phyloP scores from a whole-genome alignment of 2,797 vertebrate species.

The Sebastes taczanowskii region DNA sequence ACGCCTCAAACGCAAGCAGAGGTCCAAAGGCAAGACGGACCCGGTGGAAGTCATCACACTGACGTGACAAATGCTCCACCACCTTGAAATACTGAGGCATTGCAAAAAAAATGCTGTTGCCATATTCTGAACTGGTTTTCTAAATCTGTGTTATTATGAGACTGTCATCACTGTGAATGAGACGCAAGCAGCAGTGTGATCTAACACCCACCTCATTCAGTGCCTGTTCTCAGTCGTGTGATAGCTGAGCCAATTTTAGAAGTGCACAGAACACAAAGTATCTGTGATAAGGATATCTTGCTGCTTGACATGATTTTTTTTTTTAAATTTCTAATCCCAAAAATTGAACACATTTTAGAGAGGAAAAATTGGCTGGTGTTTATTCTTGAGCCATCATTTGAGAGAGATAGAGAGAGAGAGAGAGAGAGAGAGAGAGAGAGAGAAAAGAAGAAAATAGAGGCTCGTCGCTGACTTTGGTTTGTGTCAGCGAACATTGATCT shows the following conservation, averaged over 20 bases:
- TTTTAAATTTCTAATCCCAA: constrained; percentile 32
- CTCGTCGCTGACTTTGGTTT: constrained; percentile 5
- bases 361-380: constrained; percentile 25
- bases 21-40: constrained; percentile 73
- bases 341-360: constrained; percentile 39
- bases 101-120: constrained; percentile 32
- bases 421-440: background rate
- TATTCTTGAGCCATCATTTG: constrained; percentile 5
- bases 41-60: constrained; percentile 83
- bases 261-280: constrained; percentile 54
- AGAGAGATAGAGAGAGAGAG: constrained; percentile 13
- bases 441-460: background rate
- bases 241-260: constrained; percentile 68
- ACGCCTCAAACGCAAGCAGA: constrained; percentile 82
- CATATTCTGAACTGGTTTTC: constrained; percentile 43
- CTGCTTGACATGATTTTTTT: constrained; percentile 56
- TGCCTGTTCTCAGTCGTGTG: constrained; percentile 71
- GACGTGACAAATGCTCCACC: constrained; percentile 67
- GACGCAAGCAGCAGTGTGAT: constrained; percentile 70
- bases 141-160: constrained; percentile 53
- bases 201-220: constrained; percentile 68
- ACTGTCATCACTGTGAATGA: constrained; percentile 79
- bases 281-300: constrained; percentile 60
- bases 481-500: constrained; percentile 38
- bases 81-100: constrained; percentile 32